These are phyloP conservation scores for Rhagoletis pomonella DNA, from an alignment of 1,140 invertebrate genomes.

Conservation along the genomic window DNA sequence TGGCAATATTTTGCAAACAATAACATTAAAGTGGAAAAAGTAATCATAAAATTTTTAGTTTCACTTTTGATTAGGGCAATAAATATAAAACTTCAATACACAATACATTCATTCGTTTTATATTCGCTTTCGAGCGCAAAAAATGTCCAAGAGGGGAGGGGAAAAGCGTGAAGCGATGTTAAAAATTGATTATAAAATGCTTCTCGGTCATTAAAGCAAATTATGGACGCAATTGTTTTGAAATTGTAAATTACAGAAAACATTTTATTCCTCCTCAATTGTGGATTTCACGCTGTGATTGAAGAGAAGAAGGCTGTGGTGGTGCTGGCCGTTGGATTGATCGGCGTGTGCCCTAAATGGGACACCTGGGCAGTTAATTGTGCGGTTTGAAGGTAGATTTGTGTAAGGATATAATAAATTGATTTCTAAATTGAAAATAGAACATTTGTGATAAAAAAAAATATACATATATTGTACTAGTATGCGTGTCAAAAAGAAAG, in stretches of 20 bases:
- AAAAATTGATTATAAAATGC: slow-evolving; percentile 51
- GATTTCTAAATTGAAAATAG: neutral
- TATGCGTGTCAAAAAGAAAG: no score
- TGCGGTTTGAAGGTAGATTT: neutral
- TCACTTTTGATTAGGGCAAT: slow-evolving; percentile 48
- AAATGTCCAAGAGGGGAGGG: neutral
- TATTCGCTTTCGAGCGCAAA: neutral
- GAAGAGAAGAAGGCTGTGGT: neutral
- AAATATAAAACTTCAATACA: slow-evolving; percentile 27
- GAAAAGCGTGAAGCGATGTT: neutral
- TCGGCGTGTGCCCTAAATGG: slow-evolving; percentile 33
- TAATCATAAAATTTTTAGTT: slow-evolving; percentile 45
- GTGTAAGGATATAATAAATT: neutral
- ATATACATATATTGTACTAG: no score
- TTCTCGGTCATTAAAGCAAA: slow-evolving; percentile 46
- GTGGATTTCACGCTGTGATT: slow-evolving; percentile 43
- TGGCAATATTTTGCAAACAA: slow-evolving; percentile 49
- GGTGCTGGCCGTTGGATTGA: neutral
- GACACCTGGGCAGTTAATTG: slow-evolving; percentile 41
- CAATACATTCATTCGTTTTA: neutral
- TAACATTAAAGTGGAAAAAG: slow-evolving; percentile 37
- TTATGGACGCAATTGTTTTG: slow-evolving; percentile 41
- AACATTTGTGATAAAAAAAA: no score
- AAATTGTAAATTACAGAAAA: slow-evolving; percentile 32
- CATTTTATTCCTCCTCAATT: no score